phyloP scores from a whole-genome alignment of 2,797 vertebrate species.

The Hippoglossus hippoglossus region DNA sequence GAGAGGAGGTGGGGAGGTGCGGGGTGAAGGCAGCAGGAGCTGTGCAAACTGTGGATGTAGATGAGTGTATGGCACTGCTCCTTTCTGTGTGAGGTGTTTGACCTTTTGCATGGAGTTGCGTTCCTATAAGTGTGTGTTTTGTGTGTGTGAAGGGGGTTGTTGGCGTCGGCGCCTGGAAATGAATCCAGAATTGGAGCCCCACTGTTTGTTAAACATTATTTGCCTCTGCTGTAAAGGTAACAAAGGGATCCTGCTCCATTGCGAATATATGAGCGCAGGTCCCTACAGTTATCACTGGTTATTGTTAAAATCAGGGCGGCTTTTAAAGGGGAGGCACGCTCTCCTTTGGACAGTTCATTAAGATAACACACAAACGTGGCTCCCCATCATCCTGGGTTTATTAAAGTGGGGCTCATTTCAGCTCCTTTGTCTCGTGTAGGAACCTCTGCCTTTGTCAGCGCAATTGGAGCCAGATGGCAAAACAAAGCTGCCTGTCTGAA shows the following conservation, averaged over 20 bases:
- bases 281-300: constrained; percentile 77
- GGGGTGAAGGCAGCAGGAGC: constrained; percentile 28
- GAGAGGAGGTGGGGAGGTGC: constrained; percentile 42
- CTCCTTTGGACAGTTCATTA: constrained; percentile 84
- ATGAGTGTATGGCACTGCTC: constrained; percentile 16
- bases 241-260: constrained; percentile 65
- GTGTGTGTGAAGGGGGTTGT: constrained; percentile 28
- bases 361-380: constrained; percentile 82
- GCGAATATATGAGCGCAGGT: constrained; percentile 74
- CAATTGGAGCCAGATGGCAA: constrained; percentile 84
- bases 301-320: constrained; percentile 81
- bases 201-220: constrained; percentile 77
- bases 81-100: constrained; percentile 9
- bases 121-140: constrained; percentile 7
- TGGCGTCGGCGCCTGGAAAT: constrained; percentile 54
- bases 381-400: constrained; percentile 80
- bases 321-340: constrained; percentile 75
- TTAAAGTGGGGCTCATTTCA: constrained; percentile 82
- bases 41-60: constrained; percentile 32
- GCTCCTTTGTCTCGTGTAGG: constrained; percentile 77
- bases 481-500: constrained; percentile 81
- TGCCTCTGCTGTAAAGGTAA: constrained; percentile 70
- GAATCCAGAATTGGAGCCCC: constrained; percentile 57
- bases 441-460: constrained; percentile 80
- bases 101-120: constrained; percentile 8